phyloP scores from a whole-genome alignment of 1,140 invertebrate genomes.

The Littorina saxatilis region DNA sequence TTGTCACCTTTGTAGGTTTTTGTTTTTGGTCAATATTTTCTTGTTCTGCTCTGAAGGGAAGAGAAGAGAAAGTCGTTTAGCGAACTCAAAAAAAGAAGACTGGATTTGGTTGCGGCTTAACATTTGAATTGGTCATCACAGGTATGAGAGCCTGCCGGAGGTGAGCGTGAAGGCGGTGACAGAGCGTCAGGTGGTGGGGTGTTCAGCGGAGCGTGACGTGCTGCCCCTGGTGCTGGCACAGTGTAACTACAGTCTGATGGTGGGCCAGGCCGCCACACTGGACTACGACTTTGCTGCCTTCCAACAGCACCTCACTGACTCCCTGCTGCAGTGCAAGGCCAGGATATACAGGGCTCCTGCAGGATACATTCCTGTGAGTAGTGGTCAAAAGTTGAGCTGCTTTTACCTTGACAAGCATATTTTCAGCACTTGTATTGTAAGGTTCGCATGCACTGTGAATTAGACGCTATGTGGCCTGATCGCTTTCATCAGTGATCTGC shows the following conservation, averaged over 20 bases:
- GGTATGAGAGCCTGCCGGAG: conserved; percentile 35
- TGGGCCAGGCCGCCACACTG: conserved; percentile 51
- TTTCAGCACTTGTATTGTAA: too few relatives aligned
- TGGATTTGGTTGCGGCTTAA: too few relatives aligned
- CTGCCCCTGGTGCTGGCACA: conserved; percentile 62
- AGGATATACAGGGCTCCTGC: conserved; percentile 27
- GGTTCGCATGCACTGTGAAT: neutral
- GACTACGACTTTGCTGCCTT: conserved; percentile 60
- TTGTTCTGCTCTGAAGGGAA: too few relatives aligned
- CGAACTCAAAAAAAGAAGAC: too few relatives aligned
- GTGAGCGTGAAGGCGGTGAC: conserved; percentile 44
- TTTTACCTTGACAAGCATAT: neutral
- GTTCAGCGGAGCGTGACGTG: conserved; percentile 60
- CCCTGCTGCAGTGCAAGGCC: conserved; percentile 54
- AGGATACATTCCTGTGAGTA: conserved; percentile 30
- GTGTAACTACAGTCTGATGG: conserved; percentile 62
- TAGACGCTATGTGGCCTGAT: neutral
- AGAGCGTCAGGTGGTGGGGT: conserved; percentile 58
- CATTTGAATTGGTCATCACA: too few relatives aligned
- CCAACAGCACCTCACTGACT: conserved; percentile 52
- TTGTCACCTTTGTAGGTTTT: too few relatives aligned
- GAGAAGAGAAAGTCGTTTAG: too few relatives aligned
- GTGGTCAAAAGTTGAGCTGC: neutral
- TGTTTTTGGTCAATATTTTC: too few relatives aligned
- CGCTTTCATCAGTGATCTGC: too few relatives aligned